A percentile compares a stretch with the other conserved stretches of the same genome.
These are phyloP conservation scores for Eupelmus urozonus DNA, from an alignment of 2,888 invertebrate species.

Conservation along the genomic window DNA sequence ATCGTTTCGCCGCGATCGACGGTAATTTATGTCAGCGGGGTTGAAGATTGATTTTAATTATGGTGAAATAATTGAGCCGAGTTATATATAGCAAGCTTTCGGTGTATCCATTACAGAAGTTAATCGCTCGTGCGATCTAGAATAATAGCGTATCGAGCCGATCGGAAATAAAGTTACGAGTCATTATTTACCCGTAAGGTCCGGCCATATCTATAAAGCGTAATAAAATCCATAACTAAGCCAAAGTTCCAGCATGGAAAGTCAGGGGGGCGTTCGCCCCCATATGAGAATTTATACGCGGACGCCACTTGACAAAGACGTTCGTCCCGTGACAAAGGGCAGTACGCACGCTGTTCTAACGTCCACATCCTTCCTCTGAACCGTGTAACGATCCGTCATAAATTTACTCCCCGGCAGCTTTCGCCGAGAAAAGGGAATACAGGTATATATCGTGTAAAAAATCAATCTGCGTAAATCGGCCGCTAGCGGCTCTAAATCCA, in stretches of 20 bases:
- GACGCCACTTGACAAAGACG: conserved; percentile 3
- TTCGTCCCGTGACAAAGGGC: not conserved
- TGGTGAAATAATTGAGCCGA: too few relatives aligned
- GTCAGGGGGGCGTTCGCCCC: too few relatives aligned
- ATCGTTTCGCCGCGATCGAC: too few relatives aligned
- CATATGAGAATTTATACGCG: not conserved
- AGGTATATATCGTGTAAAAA: conserved; percentile 12
- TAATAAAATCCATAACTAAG: not conserved
- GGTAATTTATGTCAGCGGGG: too few relatives aligned
- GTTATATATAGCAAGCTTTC: too few relatives aligned
- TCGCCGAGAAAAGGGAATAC: not conserved
- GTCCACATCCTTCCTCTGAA: not conserved
- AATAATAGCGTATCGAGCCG: too few relatives aligned
- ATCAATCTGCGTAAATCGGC: conserved; percentile 44
- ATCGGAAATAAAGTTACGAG: too few relatives aligned
- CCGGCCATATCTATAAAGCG: too few relatives aligned
- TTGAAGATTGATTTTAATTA: too few relatives aligned
- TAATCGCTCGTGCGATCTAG: too few relatives aligned
- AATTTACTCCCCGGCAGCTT: conserved; percentile 14
- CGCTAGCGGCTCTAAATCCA: conserved; percentile 4
- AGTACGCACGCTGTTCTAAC: conserved; percentile 10
- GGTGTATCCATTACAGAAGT: too few relatives aligned
- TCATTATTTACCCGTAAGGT: too few relatives aligned
- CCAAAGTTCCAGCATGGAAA: not conserved
- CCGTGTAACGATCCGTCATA: conserved; percentile 42